Evolutionary conservation across 2,888 invertebrate species (phyloP).

Genomic region (Orthosia cruda): DNA sequence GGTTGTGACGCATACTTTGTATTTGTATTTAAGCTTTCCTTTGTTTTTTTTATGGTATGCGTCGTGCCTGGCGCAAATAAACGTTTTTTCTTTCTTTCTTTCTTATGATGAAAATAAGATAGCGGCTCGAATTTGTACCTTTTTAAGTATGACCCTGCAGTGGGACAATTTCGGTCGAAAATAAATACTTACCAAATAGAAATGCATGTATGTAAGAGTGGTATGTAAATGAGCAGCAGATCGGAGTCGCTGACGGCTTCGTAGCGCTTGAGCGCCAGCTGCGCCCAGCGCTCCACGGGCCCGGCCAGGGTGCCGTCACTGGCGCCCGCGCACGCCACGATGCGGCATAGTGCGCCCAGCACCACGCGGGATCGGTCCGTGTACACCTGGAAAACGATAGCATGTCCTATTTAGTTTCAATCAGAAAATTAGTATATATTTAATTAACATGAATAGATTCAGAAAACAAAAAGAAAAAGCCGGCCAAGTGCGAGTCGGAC

Average conservation of each 20-base stretch:
- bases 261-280: constrained; percentile 93
- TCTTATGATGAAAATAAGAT: too few relatives aligned
- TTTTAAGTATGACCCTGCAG: background rate
- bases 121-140: too few relatives aligned
- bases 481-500: too few relatives aligned
- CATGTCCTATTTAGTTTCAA: background rate
- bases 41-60: too few relatives aligned
- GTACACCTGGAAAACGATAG: constrained; percentile 86
- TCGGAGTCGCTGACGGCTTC: constrained; percentile 95
- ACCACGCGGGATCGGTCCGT: constrained; percentile 94
- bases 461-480: too few relatives aligned
- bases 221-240: constrained; percentile 93
- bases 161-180: background rate
- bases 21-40: too few relatives aligned
- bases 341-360: constrained; percentile 93
- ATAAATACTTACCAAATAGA: constrained; percentile 91
- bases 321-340: constrained; percentile 92
- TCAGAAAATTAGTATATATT: too few relatives aligned
- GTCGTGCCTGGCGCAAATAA: too few relatives aligned
- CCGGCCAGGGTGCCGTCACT: constrained; percentile 91
- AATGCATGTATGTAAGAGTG: constrained; percentile 93
- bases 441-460: too few relatives aligned
- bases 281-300: constrained; percentile 93
- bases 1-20: too few relatives aligned
- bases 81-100: too few relatives aligned